Conservation (phyloP, 2,797 vertebrate species). For the Oreochromis mossambicus region DNA sequence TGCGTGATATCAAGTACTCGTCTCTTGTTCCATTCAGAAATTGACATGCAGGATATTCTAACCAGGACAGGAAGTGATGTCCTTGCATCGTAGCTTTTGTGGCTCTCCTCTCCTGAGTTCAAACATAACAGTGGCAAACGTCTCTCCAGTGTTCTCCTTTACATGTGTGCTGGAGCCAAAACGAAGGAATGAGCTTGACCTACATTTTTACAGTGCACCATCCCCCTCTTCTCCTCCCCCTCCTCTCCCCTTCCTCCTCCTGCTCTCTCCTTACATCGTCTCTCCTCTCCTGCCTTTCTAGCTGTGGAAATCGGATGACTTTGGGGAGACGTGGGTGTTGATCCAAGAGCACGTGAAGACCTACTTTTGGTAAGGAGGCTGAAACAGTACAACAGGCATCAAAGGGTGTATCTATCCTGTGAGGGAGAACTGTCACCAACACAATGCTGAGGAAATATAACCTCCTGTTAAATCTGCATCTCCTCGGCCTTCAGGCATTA, state of each 20-base stretch:
- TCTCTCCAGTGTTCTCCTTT: constrained; percentile 13
- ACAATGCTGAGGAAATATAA: not conserved
- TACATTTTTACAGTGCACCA: constrained; percentile 58
- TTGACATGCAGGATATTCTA: not conserved
- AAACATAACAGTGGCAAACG: not conserved
- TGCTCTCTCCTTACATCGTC: not conserved
- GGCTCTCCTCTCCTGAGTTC: not conserved
- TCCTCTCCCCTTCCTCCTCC: not conserved
- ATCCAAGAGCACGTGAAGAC: constrained; percentile 97
- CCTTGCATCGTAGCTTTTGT: not conserved
- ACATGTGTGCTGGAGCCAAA: constrained; percentile 42
- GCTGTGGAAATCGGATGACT: constrained; percentile 98
- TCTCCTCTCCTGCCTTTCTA: constrained; percentile 50
- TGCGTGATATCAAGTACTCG: not conserved
- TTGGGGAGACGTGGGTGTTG: constrained; percentile 96
- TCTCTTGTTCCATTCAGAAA: not conserved
- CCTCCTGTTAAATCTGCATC: rapidly evolving
- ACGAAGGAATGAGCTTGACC: constrained; percentile 59
- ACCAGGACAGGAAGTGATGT: not conserved
- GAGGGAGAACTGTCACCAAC: not conserved
- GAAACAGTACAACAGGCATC: not conserved
- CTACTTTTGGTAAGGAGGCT: constrained; percentile 88
- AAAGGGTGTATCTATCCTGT: not conserved
- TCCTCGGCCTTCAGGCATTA: not conserved
- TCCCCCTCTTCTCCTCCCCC: constrained; percentile 1